Percentiles rank a stretch among this genome's conserved stretches.
Conservation (phyloP, 1,140 invertebrate genomes). For the Coptotermes formosanus region DNA sequence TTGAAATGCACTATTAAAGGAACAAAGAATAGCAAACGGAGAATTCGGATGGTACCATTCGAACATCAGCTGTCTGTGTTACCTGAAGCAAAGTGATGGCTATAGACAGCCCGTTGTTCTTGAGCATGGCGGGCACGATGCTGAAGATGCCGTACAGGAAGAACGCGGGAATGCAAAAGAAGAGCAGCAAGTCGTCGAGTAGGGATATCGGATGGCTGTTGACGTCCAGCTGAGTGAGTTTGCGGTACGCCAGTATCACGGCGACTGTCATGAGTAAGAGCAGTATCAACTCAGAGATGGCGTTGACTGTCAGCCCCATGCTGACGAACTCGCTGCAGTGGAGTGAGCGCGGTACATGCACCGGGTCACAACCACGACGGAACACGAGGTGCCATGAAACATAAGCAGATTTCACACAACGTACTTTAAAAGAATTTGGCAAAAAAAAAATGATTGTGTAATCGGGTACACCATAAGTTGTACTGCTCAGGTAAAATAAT, state of each 20-base stretch:
- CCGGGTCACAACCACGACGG: too few species aligned
- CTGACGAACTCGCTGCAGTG: constrained; percentile 46
- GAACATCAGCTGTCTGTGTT: constrained; percentile 18
- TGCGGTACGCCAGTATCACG: constrained; percentile 55
- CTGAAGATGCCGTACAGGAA: constrained; percentile 67
- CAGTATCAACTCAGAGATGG: constrained; percentile 50
- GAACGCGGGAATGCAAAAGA: constrained; percentile 70
- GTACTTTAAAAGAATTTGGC: too few species aligned
- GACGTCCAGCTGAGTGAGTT: constrained; percentile 61
- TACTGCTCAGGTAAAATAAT: too few species aligned
- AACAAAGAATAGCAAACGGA: too few species aligned
- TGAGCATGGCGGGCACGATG: constrained; percentile 58
- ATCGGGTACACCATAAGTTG: too few species aligned
- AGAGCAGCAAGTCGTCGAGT: constrained; percentile 68
- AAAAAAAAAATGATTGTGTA: too few species aligned
- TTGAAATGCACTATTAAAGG: too few species aligned
- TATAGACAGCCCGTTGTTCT: constrained; percentile 53
- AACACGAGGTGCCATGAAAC: too few species aligned
- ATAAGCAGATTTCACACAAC: too few species aligned
- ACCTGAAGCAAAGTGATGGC: constrained; percentile 57
- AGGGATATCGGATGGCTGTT: constrained; percentile 63
- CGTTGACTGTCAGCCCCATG: constrained; percentile 50
- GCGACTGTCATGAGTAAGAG: constrained; percentile 56
- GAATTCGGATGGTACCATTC: too few species aligned
- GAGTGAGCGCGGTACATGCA: too few species aligned